These are phyloP conservation scores for Coboldia fuscipes DNA, from an alignment of 1,140 invertebrate genomes.

Conservation along the genomic window DNA sequence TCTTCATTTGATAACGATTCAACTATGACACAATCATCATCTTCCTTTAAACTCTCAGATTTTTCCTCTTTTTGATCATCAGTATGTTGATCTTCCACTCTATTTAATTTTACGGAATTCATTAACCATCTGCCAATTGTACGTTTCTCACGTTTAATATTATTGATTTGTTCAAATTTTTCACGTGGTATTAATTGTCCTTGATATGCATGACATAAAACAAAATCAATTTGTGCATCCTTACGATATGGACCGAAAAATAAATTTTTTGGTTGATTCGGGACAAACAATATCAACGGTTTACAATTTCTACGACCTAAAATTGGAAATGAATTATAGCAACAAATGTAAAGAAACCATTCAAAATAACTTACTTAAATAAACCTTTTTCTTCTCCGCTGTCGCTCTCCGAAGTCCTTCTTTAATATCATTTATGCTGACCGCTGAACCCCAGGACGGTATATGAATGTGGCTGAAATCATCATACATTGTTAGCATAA, in stretches of 20 bases:
- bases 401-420: slow-evolving; percentile 7
- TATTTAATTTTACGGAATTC: not conserved
- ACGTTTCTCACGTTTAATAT: slow-evolving; percentile 2
- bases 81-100: not conserved
- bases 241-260: slow-evolving; percentile 15
- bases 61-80: not conserved
- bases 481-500: slow-evolving; percentile 14
- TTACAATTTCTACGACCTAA: slow-evolving; percentile 12
- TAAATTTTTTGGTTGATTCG: slow-evolving; percentile 10
- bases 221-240: slow-evolving; percentile 9
- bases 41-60: not conserved
- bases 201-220: slow-evolving; percentile 17
- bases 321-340: too few species aligned
- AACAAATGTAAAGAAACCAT: too few species aligned
- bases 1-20: not conserved
- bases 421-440: not conserved
- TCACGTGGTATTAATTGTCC: slow-evolving; percentile 18
- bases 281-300: slow-evolving; percentile 14
- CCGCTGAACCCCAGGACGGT: slow-evolving; percentile 10
- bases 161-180: slow-evolving; percentile 13
- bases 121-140: not conserved
- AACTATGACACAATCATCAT: not conserved
- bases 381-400: slow-evolving; percentile 13
- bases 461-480: slow-evolving; percentile 20
- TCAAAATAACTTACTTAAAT: too few species aligned